Conservation (phyloP, 2,888 invertebrate genomes). For the Escarpia spicata region DNA sequence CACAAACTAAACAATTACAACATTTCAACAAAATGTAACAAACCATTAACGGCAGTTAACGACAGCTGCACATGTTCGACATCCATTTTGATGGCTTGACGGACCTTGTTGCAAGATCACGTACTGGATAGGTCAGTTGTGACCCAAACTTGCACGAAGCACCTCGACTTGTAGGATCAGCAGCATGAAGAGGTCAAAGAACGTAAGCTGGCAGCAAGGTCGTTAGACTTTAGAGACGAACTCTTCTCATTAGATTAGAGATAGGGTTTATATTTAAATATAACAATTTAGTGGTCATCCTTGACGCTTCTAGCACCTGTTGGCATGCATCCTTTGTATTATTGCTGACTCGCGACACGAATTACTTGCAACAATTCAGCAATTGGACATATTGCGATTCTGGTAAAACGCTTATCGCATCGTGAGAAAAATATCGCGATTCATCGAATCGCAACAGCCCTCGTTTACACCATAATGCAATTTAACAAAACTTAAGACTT, state of each 20-base stretch:
- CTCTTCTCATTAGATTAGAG: background rate
- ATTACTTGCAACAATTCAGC: background rate
- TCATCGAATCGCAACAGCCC: too few species aligned
- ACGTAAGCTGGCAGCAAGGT: background rate
- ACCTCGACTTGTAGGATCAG: background rate
- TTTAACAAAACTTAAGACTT: too few species aligned
- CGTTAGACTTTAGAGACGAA: background rate
- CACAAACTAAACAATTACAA: background rate
- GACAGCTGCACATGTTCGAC: too few species aligned
- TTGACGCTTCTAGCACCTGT: background rate
- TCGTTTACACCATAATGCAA: too few species aligned
- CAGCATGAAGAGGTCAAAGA: background rate
- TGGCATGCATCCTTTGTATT: background rate
- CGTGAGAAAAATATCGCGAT: too few species aligned
- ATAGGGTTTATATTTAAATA: background rate
- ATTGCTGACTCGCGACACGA: background rate
- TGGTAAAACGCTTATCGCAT: too few species aligned
- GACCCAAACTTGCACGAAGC: background rate
- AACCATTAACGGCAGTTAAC: too few species aligned
- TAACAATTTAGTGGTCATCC: background rate
- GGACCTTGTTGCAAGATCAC: too few species aligned
- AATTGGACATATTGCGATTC: too few species aligned
- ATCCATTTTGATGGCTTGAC: too few species aligned
- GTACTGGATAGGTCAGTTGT: background rate
- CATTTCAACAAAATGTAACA: too few species aligned